Evolutionary conservation across 1,140 invertebrate species (phyloP).

Genomic region (Lutraria rhynchaena): DNA sequence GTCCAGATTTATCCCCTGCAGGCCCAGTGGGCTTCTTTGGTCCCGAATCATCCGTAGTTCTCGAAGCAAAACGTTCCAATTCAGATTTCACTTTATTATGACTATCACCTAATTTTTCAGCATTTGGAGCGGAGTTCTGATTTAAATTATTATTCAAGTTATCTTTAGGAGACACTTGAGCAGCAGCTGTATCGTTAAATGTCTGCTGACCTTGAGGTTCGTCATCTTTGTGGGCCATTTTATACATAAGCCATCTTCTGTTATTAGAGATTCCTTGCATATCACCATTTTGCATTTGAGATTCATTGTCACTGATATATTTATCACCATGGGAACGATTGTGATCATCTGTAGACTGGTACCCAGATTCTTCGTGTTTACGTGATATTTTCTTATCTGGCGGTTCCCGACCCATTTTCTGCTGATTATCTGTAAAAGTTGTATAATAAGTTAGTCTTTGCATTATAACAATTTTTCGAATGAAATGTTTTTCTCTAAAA

Average conservation of each 20-base stretch:
- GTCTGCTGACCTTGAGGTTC: slow-evolving; percentile 83
- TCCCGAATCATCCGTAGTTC: slow-evolving; percentile 59
- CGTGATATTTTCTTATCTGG: slow-evolving; percentile 35
- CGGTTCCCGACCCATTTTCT: slow-evolving; percentile 53
- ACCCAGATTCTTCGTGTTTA: slow-evolving; percentile 64
- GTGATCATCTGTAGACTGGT: slow-evolving; percentile 66
- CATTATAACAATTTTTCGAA: too few relatives aligned
- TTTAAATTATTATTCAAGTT: slow-evolving; percentile 28
- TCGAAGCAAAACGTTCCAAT: slow-evolving; percentile 50
- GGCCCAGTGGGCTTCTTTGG: slow-evolving; percentile 66
- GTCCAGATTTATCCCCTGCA: slow-evolving; percentile 90
- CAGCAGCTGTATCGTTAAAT: slow-evolving; percentile 14
- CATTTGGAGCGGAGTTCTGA: slow-evolving; percentile 30
- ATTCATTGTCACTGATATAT: slow-evolving; percentile 42
- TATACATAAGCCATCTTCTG: slow-evolving; percentile 86
- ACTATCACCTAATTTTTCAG: slow-evolving; percentile 35
- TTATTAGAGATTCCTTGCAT: slow-evolving; percentile 80
- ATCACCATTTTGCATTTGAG: slow-evolving; percentile 53
- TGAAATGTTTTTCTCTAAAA: too few relatives aligned
- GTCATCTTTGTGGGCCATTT: slow-evolving; percentile 83
- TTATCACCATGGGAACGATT: slow-evolving; percentile 41
- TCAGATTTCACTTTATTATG: slow-evolving; percentile 61
- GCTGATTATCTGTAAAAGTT: slow-evolving; percentile 50
- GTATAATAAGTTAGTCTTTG: too few relatives aligned
- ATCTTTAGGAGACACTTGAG: not conserved